Evolutionary conservation across 2,113 vertebrate genomes (phyloP), one percentile per base, ranked within the genome.

Genomic region (Mesoclemmys tuberculata): DNA sequence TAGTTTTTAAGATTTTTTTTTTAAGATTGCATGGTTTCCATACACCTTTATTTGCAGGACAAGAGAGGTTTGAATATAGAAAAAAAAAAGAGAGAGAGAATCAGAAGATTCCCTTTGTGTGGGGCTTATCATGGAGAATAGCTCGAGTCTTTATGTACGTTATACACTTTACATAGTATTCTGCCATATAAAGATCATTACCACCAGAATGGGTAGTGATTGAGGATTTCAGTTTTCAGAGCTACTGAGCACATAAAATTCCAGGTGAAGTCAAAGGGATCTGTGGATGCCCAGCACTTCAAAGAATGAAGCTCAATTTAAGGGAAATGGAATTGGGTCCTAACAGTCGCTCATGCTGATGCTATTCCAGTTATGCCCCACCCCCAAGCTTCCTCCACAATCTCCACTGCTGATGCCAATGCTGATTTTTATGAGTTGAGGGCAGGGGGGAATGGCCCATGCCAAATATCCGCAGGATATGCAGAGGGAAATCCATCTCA

Each of bases 341-440:
- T 80, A 41, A 49, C 7, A 88, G 12, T 51, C 90, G 44, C 13
- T 91, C 29, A 27, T 54, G 48, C 41, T 89, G 75, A 79, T 89
- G 2, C n/a, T 78, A 22, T 0, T 3, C 38, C 68, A 2, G 7
- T n/a, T 61, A 6, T 35, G 55, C 31, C 58, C 85, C 8, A 4
- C 9, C 77, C 35, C 77, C 85, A 48, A 89, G 35, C 14, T 84
- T 7, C 8, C 5, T 88, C 44, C 83, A 21, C 31, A 31, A 78
- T 84, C 31, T 49, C 35, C 71, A n/a, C 4, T 90, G 27, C 27
- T 80, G n/a, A 14, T 52, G 82, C 52, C 48, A 80, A 7, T 24
- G 80, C 52, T 88, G 6, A 6, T 12, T 54, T 80, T 82, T 86
- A 58, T 58, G 56, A 71, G 61, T n/a, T 71, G n/a, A 13, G 8